Percentiles rank a stretch among this genome's conserved stretches.
Conservation (phyloP, 1,140 invertebrate genomes). For the Tribolium castaneum region DNA sequence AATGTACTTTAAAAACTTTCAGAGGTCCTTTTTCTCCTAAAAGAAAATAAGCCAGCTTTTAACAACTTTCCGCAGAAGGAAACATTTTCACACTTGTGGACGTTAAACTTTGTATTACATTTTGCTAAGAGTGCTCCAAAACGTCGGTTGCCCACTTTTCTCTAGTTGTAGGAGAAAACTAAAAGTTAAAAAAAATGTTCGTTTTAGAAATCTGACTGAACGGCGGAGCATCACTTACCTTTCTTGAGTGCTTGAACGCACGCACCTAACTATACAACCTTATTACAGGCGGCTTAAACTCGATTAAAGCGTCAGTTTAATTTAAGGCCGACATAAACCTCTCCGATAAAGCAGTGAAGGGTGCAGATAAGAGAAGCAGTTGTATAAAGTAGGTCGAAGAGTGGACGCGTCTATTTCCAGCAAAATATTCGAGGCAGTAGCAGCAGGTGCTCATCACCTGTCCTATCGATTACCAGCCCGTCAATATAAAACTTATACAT, state of each 20-base stretch:
- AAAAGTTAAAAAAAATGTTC: too few species aligned
- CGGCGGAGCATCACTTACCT: too few species aligned
- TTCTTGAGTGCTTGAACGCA: not conserved
- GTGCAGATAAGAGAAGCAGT: constrained; percentile 8
- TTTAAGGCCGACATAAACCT: constrained; percentile 8
- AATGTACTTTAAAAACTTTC: too few species aligned
- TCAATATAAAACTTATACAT: constrained; percentile 35
- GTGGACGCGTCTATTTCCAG: constrained; percentile 30
- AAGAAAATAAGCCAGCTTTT: too few species aligned
- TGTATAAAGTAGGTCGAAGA: constrained; percentile 22
- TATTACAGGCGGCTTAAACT: constrained; percentile 6
- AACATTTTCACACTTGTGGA: too few species aligned
- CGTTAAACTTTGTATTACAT: too few species aligned
- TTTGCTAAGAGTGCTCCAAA: too few species aligned
- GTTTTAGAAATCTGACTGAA: too few species aligned
- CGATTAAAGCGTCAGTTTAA: constrained; percentile 21
- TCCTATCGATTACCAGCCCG: constrained; percentile 21
- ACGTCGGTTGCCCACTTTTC: too few species aligned
- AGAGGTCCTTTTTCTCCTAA: too few species aligned
- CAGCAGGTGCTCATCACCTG: constrained; percentile 31
- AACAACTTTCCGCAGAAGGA: too few species aligned
- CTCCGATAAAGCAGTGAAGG: constrained; percentile 12
- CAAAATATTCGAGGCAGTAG: constrained; percentile 21
- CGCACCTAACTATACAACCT: not conserved
- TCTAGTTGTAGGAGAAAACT: too few species aligned